Evolutionary conservation across 2,888 invertebrate species (phyloP).

Genomic region (Apamea monoglypha): DNA sequence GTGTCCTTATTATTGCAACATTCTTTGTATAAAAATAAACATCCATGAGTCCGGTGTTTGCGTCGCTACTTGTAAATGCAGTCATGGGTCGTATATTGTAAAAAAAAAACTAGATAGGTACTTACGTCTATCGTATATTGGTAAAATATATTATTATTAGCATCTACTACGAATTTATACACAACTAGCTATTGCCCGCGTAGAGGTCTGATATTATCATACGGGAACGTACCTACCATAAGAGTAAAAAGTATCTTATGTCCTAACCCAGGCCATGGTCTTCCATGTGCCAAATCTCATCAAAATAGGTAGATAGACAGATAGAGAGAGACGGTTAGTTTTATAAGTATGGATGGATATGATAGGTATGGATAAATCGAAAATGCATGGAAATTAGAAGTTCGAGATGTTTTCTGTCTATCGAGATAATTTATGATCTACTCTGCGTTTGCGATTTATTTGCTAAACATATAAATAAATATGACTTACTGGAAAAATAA

Average conservation of each 20-base stretch:
- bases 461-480: too few species aligned
- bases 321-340: not conserved
- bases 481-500: too few species aligned
- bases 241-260: not conserved
- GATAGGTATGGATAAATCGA: not conserved
- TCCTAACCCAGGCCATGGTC: not conserved
- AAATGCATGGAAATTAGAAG: not conserved
- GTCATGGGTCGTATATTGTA: not conserved
- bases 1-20: conserved; percentile 5
- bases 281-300: not conserved
- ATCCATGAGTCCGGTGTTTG: not conserved
- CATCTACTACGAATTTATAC: not conserved
- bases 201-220: not conserved
- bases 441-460: too few species aligned
- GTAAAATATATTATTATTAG: not conserved
- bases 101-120: not conserved
- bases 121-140: not conserved
- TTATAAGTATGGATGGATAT: not conserved
- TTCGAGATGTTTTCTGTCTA: not conserved
- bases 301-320: not conserved
- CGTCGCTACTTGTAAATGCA: not conserved
- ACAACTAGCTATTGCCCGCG: not conserved
- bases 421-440: not conserved
- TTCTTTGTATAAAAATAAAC: conserved; percentile 29
- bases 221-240: not conserved